Evolutionary conservation across 2,888 invertebrate species (phyloP).

Genomic region (Drosophila meridiana): DNA sequence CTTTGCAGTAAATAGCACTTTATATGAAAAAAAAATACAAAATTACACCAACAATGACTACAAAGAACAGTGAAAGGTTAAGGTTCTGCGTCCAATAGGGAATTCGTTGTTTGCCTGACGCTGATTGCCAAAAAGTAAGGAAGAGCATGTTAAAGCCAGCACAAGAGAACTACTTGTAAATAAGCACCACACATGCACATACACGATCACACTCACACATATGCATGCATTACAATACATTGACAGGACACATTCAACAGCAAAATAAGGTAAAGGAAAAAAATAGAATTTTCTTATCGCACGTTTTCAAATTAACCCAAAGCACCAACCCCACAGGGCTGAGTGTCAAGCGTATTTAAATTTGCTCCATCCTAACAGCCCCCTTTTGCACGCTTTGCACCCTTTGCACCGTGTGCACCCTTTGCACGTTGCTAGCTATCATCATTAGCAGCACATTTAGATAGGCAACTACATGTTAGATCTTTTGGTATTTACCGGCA

Average conservation of each 20-base stretch:
- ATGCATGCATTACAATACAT: constrained; percentile 36
- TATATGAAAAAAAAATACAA: constrained; percentile 52
- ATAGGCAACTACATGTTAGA: constrained; percentile 50
- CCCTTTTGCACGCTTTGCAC: not conserved
- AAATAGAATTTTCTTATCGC: constrained; percentile 74
- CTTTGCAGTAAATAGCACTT: constrained; percentile 45
- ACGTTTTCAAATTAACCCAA: constrained; percentile 75
- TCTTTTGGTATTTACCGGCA: constrained; percentile 29
- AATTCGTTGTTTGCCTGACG: constrained; percentile 68
- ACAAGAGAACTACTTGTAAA: constrained; percentile 37
- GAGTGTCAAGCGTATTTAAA: constrained; percentile 62
- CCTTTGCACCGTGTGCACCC: not conserved
- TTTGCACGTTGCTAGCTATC: constrained; percentile 42
- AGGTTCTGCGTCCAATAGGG: constrained; percentile 50
- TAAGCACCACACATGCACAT: constrained; percentile 3
- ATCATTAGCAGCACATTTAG: constrained; percentile 72
- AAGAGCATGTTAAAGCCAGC: constrained; percentile 24
- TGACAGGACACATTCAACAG: constrained; percentile 35
- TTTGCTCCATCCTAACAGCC: constrained; percentile 29
- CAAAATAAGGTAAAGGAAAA: constrained; percentile 25
- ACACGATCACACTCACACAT: constrained; percentile 5
- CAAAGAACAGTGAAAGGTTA: constrained; percentile 32
- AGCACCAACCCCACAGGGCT: constrained; percentile 35
- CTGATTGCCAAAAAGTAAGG: constrained; percentile 70
- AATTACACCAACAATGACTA: constrained; percentile 43